These are phyloP conservation scores for Catagonus wagneri DNA, from an alignment of 2,113 vertebrate genomes.

Conservation along the genomic window DNA sequence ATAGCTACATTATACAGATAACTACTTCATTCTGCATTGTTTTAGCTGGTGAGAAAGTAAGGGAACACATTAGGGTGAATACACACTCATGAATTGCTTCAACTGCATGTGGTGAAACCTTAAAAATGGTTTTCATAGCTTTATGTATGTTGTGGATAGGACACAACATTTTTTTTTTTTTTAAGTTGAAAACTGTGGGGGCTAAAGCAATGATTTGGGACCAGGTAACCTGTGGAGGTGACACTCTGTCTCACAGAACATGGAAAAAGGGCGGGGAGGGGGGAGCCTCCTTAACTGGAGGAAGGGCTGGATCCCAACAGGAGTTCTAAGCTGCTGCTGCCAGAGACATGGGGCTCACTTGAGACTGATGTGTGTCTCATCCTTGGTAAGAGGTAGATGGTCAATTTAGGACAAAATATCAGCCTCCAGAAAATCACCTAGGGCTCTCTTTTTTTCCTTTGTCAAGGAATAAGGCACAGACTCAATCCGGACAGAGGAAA, in stretches of 20 bases:
- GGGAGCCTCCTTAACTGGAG: not conserved
- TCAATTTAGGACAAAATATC: not conserved
- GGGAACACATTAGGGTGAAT: not conserved
- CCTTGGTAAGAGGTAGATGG: not conserved
- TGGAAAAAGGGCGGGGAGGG: not conserved
- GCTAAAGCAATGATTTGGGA: not conserved
- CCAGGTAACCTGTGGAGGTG: not conserved
- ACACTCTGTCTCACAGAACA: not conserved
- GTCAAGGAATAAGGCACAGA: not conserved
- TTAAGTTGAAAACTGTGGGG: not conserved
- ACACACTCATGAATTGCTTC: not conserved
- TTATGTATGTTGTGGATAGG: not conserved
- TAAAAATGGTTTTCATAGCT: not conserved
- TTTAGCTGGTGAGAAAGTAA: not conserved
- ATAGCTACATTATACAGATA: not conserved
- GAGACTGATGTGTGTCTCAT: not conserved
- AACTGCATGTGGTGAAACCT: not conserved
- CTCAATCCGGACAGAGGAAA: not conserved
- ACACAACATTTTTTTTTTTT: not conserved
- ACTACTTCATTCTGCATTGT: not conserved
- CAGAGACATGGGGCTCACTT: not conserved
- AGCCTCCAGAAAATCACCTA: not conserved
- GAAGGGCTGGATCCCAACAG: not conserved
- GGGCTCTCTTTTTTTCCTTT: not conserved
- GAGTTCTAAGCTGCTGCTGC: not conserved